Percentiles rank a stretch among this genome's conserved stretches.
Conservation (phyloP, 1,140 invertebrate genomes). For the Brachionus rotundiformis region DNA sequence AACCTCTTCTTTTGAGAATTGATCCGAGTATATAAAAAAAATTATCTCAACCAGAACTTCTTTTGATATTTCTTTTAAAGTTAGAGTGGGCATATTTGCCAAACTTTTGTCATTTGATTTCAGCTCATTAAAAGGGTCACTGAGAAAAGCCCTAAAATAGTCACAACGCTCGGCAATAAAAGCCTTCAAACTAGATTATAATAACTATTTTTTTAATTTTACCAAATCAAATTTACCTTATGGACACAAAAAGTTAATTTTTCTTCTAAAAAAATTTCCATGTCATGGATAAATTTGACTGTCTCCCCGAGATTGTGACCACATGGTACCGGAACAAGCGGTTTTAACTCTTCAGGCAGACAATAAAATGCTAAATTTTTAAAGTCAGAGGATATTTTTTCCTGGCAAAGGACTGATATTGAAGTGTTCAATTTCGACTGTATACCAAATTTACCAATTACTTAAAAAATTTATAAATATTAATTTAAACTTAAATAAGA, state of each 20-base stretch:
- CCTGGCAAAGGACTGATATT: conserved; percentile 14
- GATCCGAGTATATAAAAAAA: conserved; percentile 66
- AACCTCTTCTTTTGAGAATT: conserved; percentile 54
- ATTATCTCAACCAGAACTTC: conserved; percentile 64
- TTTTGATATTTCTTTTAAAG: conserved; percentile 56
- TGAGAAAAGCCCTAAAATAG: conserved; percentile 66
- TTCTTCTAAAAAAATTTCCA: conserved; percentile 28
- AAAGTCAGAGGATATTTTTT: background rate
- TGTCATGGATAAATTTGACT: background rate
- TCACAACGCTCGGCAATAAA: conserved; percentile 67
- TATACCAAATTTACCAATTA: conserved; percentile 22
- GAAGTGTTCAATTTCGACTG: background rate
- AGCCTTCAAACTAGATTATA: conserved; percentile 40
- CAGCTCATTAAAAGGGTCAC: conserved; percentile 66
- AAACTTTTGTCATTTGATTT: conserved; percentile 51
- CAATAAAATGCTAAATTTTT: conserved; percentile 10
- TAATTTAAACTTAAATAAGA: too few relatives aligned
- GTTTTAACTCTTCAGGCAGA: background rate
- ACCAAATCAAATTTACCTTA: background rate
- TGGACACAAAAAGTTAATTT: background rate
- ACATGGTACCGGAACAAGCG: background rate
- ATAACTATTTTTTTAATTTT: background rate
- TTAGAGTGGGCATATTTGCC: conserved; percentile 57
- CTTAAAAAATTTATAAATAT: conserved; percentile 32
- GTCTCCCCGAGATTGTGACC: background rate